Base-by-base conservation (phyloP, 2,888 invertebrate species). In the Plutella xylostella region DNA sequence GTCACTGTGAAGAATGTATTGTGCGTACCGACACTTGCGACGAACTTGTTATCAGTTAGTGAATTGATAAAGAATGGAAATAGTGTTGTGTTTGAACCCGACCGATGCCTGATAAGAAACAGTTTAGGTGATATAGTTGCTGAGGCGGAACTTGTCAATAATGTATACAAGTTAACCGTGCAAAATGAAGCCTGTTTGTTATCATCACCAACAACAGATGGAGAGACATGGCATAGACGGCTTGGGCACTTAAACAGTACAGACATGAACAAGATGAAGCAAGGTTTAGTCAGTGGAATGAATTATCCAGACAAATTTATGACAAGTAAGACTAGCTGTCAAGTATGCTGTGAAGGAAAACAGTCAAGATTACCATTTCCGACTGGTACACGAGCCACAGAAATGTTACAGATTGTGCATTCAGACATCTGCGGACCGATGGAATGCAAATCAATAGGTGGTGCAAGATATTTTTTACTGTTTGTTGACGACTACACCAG, bases 271-370 rank as follows among this genome's bases (percentile, higher is more conserved):
- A 46, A 22, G 25, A 41, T 53, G 35, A n/a, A n/a, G n/a, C 14
- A 31, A 34, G 15, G 4, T 20, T 21, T 4, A 33, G 43, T 43
- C 14, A 25, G 25, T 25, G 35, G 43, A 12, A 12, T 43, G 43
- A 21, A 21, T 11, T 12, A 12, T 28, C 3, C 9, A 12, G 21
- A 35, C 15, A 30, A 30, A 17, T 22, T 4, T 28, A 37, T 38
- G 20, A 45, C 44, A 12, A 45, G 15, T 0, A 51, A 49, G 17
- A 18, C 18, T 3, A 11, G 43, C n/a, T 51, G 51, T 43, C 22
- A 20, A 20, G 46, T 43, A 15, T 50, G 48, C 43, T 52, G 50
- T 34, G 50, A 52, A 15, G 50, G 42, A 4, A 46, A 46, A 18
- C 46, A 46, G 19, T n/a, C 3, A 2, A 14, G 43, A 2, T 43